Conservation (phyloP, 2,888 invertebrate species). For the Molanna angustata region DNA sequence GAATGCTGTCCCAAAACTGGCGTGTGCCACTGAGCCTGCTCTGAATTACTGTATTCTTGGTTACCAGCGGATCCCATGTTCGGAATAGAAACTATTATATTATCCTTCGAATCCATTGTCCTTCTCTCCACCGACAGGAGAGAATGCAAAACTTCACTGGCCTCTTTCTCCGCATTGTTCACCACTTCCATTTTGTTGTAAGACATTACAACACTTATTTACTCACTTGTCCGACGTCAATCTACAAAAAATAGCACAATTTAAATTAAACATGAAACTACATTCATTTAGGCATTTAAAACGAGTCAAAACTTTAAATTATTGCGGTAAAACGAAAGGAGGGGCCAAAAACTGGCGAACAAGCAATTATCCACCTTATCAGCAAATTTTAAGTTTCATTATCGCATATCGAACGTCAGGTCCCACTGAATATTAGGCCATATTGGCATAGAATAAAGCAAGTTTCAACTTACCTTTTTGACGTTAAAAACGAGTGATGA, state of each 20-base stretch:
- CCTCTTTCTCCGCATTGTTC: conserved; percentile 68
- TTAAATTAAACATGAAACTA: no score
- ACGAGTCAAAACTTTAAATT: conserved; percentile 18
- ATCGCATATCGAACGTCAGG: conserved; percentile 59
- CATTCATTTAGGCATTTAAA: no score
- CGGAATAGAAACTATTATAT: conserved; percentile 52
- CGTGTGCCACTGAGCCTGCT: conserved; percentile 63
- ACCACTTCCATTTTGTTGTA: conserved; percentile 61
- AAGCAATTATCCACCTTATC: conserved; percentile 61
- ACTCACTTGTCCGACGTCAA: no score
- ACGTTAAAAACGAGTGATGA: conserved; percentile 22
- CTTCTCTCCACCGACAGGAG: conserved; percentile 64
- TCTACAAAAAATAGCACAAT: no score
- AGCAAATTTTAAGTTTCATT: conserved; percentile 61
- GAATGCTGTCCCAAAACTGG: conserved; percentile 58
- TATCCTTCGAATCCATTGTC: conserved; percentile 58
- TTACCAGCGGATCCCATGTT: conserved; percentile 44
- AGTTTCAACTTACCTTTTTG: conserved; percentile 54
- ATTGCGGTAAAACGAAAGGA: conserved; percentile 33
- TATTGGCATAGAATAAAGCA: conserved; percentile 56
- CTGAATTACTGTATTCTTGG: conserved; percentile 46
- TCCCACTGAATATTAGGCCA: conserved; percentile 61
- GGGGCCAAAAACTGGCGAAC: conserved; percentile 32
- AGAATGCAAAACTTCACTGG: conserved; percentile 67
- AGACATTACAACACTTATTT: no score